Conservation (phyloP, 2,113 vertebrate species). For the Brachypteracias leptosomus region DNA sequence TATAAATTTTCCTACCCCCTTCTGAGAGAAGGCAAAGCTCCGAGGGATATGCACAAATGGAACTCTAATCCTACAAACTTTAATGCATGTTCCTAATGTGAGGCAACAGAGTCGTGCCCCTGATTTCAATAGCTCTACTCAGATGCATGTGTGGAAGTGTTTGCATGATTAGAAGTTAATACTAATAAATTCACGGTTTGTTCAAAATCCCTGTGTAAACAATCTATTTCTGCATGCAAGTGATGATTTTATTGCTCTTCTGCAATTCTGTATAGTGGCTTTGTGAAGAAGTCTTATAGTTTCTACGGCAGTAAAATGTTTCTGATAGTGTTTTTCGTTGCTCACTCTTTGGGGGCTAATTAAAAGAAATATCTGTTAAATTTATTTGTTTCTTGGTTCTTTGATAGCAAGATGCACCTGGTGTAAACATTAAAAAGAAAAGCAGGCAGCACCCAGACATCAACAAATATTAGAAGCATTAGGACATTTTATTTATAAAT, state of each 20-base stretch:
- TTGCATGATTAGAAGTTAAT: slow-evolving; percentile 35
- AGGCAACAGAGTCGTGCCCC: not conserved
- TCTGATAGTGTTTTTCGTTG: slow-evolving; percentile 51
- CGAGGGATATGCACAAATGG: not conserved
- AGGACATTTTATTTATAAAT: slow-evolving; percentile 61
- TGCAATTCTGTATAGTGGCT: not conserved
- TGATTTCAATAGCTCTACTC: not conserved
- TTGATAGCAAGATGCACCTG: slow-evolving; percentile 58
- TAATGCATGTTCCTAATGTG: not conserved
- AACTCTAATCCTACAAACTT: not conserved
- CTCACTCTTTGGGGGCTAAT: slow-evolving; percentile 61
- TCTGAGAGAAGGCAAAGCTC: not conserved
- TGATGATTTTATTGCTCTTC: slow-evolving; percentile 46
- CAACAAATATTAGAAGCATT: slow-evolving; percentile 25
- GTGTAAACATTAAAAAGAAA: slow-evolving; percentile 50
- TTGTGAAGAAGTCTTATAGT: slow-evolving; percentile 39
- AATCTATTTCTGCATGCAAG: slow-evolving; percentile 34
- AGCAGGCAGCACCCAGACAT: slow-evolving; percentile 48
- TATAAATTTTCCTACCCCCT: slow-evolving; percentile 3
- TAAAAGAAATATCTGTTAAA: slow-evolving; percentile 59
- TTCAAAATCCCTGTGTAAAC: slow-evolving; percentile 21
- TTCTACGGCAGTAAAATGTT: slow-evolving; percentile 38
- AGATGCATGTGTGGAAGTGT: not conserved
- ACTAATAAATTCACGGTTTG: slow-evolving; percentile 19
- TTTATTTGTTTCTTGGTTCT: slow-evolving; percentile 54